These are phyloP conservation scores for Aldrovandia affinis DNA, from an alignment of 2,797 vertebrate species.

Conservation along the genomic window DNA sequence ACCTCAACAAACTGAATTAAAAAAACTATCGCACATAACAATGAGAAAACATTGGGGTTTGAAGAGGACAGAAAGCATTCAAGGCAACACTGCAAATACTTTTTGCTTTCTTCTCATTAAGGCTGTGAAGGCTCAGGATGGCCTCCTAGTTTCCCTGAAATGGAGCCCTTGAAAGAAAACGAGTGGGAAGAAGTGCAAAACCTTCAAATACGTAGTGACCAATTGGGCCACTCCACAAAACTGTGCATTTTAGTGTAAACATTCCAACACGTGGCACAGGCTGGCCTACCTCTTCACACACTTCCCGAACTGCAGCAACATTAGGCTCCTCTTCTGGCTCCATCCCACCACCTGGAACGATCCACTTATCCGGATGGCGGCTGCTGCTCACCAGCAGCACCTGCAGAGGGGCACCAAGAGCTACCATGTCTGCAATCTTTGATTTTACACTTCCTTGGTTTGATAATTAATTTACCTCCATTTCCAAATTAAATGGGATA, in stretches of 20 bases:
- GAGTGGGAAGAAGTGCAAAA: not conserved
- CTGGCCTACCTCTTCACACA: conserved; percentile 93
- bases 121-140: not conserved
- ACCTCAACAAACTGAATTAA: not conserved
- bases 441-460: too few species aligned
- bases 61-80: not conserved
- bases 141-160: not conserved
- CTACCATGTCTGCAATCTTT: too few species aligned
- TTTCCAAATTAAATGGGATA: not conserved
- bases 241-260: not conserved
- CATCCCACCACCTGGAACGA: conserved; percentile 97
- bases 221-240: not conserved
- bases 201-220: not conserved
- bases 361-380: conserved; percentile 97
- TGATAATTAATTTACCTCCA: not conserved
- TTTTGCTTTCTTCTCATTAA: not conserved
- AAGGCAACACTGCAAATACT: not conserved
- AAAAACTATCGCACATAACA: not conserved
- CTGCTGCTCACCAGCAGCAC: conserved; percentile 97
- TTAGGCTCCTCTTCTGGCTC: conserved; percentile 95
- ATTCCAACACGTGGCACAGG: not conserved
- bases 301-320: conserved; percentile 91
- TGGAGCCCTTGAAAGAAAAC: conserved; percentile 6
- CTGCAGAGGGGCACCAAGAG: conserved; percentile 70
- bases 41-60: not conserved